A percentile compares a stretch with the other conserved stretches of the same genome.
phyloP scores from a whole-genome alignment of 1,140 invertebrate genomes.

The Micrasema longulum region DNA sequence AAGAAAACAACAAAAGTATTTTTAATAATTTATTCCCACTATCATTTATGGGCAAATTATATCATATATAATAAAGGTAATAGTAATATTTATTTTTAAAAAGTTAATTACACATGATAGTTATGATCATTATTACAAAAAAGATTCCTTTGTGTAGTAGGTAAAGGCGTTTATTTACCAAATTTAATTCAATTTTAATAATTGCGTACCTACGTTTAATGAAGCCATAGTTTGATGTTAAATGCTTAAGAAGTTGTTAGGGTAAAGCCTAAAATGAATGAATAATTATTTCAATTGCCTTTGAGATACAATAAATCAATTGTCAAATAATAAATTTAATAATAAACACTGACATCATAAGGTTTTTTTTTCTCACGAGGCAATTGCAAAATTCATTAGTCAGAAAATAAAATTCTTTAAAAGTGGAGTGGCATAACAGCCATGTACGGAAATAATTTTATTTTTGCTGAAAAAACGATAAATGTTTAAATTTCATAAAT shows the following conservation, averaged over 20 bases:
- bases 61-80: slow-evolving; percentile 55
- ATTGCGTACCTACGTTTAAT: slow-evolving; percentile 27
- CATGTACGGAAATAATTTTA: too few relatives aligned
- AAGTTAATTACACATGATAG: slow-evolving; percentile 54
- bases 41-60: slow-evolving; percentile 53
- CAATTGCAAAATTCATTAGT: neutral
- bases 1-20: too few relatives aligned
- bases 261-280: slow-evolving; percentile 19
- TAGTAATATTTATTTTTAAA: slow-evolving; percentile 52
- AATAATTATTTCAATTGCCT: neutral
- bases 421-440: neutral
- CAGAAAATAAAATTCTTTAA: slow-evolving; percentile 6
- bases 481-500: too few relatives aligned
- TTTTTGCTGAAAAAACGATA: too few relatives aligned
- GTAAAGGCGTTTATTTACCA: slow-evolving; percentile 52
- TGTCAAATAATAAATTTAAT: neutral
- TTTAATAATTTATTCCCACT: slow-evolving; percentile 55
- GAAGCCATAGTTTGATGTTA: slow-evolving; percentile 25
- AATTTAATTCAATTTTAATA: slow-evolving; percentile 38
- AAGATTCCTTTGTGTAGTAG: slow-evolving; percentile 50
- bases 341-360: neutral
- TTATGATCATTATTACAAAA: slow-evolving; percentile 50
- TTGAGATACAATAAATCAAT: neutral
- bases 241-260: slow-evolving; percentile 28
- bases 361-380: neutral